A percentile compares a stretch with the other conserved stretches of the same genome.
Evolutionary conservation across 2,797 vertebrate species (phyloP).

Genomic region (Lepilemur ruficaudatus): DNA sequence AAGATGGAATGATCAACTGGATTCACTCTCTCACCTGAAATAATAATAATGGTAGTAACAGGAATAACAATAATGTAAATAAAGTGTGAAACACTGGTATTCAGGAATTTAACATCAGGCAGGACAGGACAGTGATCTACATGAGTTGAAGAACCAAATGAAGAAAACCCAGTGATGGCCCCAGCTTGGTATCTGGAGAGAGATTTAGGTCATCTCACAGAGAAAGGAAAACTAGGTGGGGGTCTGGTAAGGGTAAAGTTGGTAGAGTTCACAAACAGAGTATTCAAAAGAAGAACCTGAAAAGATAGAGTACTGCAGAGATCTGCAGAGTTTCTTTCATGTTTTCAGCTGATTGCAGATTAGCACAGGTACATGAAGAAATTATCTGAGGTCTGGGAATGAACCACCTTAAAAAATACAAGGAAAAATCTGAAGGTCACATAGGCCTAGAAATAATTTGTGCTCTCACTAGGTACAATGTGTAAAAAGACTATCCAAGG

Average conservation of each 20-base stretch:
- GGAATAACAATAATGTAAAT: too few species aligned
- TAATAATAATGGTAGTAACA: background rate
- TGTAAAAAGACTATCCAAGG: too few species aligned
- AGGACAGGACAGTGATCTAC: too few species aligned
- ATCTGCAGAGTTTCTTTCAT: too few species aligned
- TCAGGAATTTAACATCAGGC: background rate
- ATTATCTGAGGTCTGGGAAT: too few species aligned
- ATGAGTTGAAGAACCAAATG: background rate
- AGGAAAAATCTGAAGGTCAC: background rate
- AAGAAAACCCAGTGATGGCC: background rate
- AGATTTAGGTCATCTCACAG: background rate
- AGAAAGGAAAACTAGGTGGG: too few species aligned
- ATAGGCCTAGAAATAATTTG: rapidly evolving
- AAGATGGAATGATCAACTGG: background rate
- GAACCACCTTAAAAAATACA: background rate
- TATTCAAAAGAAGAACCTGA: too few species aligned
- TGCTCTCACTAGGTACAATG: background rate
- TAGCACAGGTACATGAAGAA: rapidly evolving
- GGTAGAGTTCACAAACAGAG: background rate
- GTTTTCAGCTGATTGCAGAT: background rate
- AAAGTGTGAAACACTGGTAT: rapidly evolving
- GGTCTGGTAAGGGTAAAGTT: too few species aligned
- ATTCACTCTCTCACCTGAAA: background rate
- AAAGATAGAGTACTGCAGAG: too few species aligned
- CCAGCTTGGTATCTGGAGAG: rapidly evolving